Percentiles rank a stretch among this genome's conserved stretches.
phyloP scores from a whole-genome alignment of 2,113 vertebrate species.

The Pachycephala philippinensis region DNA sequence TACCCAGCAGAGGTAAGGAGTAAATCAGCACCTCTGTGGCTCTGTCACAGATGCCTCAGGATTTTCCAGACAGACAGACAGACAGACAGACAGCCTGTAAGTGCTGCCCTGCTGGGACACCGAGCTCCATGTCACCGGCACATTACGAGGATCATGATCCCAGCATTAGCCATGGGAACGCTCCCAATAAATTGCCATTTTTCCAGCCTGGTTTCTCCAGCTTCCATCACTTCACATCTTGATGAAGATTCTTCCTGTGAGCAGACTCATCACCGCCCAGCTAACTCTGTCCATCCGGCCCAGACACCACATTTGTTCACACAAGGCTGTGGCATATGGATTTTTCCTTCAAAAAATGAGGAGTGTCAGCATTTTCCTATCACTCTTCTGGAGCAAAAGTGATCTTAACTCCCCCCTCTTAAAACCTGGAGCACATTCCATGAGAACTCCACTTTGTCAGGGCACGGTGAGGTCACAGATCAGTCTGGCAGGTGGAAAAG shows the following conservation, averaged over 20 bases:
- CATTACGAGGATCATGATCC: not conserved
- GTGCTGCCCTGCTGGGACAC: not conserved
- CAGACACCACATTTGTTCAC: not conserved
- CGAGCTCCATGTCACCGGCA: accelerated
- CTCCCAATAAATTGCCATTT: not conserved
- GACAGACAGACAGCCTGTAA: not conserved
- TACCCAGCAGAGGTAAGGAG: not conserved
- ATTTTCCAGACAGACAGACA: not conserved
- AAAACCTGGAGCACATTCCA: not conserved
- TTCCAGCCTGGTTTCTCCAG: not conserved
- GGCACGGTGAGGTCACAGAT: not conserved
- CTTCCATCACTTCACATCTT: not conserved
- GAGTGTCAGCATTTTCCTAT: not conserved
- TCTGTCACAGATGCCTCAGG: not conserved
- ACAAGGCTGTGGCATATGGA: not conserved
- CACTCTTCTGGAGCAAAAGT: not conserved
- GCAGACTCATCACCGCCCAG: not conserved
- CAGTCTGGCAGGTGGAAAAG: not conserved
- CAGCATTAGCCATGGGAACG: not conserved
- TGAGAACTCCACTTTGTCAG: accelerated
- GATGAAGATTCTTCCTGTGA: not conserved
- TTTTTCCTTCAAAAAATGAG: not conserved
- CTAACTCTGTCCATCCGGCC: not conserved
- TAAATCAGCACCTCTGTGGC: not conserved
- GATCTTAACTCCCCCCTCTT: not conserved